These are phyloP conservation scores for Diplazon laetatorius DNA, from an alignment of 2,888 invertebrate species.

Conservation along the genomic window DNA sequence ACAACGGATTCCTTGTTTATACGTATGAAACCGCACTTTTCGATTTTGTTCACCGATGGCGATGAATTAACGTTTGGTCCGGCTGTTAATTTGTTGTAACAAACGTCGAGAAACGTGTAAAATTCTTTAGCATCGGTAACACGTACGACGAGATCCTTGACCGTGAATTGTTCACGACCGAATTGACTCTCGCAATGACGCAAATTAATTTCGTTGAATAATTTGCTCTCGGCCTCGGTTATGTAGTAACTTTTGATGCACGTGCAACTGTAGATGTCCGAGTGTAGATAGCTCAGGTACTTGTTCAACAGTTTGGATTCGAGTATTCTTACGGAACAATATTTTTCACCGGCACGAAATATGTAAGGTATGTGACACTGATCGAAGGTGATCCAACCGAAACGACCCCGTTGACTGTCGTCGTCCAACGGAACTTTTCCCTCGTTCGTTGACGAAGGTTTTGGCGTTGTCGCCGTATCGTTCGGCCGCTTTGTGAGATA, in stretches of 20 bases:
- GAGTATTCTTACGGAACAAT: conserved; percentile 97
- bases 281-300: conserved; percentile 93
- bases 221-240: conserved; percentile 93
- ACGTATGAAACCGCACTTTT: conserved; percentile 95
- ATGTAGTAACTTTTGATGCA: conserved; percentile 97
- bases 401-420: conserved; percentile 91
- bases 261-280: conserved; percentile 95
- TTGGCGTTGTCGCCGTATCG: conserved; percentile 65
- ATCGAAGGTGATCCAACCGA: conserved; percentile 95
- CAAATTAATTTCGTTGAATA: conserved; percentile 95
- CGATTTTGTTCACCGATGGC: conserved; percentile 85
- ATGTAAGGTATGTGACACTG: conserved; percentile 95
- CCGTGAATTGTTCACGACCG: conserved; percentile 93
- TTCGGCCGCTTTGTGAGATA: conserved; percentile 80
- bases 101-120: conserved; percentile 94
- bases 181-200: conserved; percentile 96
- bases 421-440: conserved; percentile 86
- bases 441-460: conserved; percentile 80
- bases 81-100: conserved; percentile 91
- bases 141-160: conserved; percentile 94
- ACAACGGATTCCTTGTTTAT: conserved; percentile 97
- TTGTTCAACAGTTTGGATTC: conserved; percentile 95
- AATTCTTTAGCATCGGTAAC: conserved; percentile 95
- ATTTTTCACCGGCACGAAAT: conserved; percentile 91
- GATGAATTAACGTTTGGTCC: conserved; percentile 82